Evolutionary conservation across 2,113 vertebrate species (phyloP).

Genomic region (Entelurus aequoreus): DNA sequence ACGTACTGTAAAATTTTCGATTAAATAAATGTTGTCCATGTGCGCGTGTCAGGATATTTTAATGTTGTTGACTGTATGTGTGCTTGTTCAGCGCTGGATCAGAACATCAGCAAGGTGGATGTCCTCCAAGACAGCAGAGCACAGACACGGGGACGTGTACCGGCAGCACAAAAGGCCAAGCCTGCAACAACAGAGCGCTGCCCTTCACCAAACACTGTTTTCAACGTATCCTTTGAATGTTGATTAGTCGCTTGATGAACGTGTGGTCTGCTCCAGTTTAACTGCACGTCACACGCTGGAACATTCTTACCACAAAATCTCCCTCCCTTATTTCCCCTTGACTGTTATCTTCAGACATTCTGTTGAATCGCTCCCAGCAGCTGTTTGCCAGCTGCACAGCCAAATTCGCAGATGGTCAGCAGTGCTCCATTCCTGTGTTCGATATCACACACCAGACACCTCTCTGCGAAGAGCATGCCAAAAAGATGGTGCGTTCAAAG

Average conservation of each 20-base stretch:
- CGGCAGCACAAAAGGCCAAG: conserved; percentile 83
- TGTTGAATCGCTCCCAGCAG: conserved; percentile 95
- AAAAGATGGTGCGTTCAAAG: conserved; percentile 89
- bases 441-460: conserved; percentile 98
- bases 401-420: conserved; percentile 96
- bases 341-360: conserved; percentile 83
- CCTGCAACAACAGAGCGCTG: conserved; percentile 85
- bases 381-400: conserved; percentile 98
- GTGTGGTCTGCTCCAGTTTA: not conserved
- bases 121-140: conserved; percentile 70
- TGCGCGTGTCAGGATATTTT: not conserved
- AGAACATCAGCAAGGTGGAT: conserved; percentile 67
- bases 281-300: not conserved
- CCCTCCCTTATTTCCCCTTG: conserved; percentile 58
- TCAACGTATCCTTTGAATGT: conserved; percentile 87
- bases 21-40: too few species aligned
- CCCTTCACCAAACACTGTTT: conserved; percentile 97
- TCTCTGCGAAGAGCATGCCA: conserved; percentile 98
- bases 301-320: not conserved
- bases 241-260: not conserved
- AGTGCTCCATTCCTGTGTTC: conserved; percentile 97
- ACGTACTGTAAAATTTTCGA: too few species aligned
- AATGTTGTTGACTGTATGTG: not conserved
- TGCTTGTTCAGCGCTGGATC: conserved; percentile 21
- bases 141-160: conserved; percentile 76